Evolutionary conservation across 2,888 invertebrate species (phyloP).

Genomic region (Drosophila pseudotalamancana): DNA sequence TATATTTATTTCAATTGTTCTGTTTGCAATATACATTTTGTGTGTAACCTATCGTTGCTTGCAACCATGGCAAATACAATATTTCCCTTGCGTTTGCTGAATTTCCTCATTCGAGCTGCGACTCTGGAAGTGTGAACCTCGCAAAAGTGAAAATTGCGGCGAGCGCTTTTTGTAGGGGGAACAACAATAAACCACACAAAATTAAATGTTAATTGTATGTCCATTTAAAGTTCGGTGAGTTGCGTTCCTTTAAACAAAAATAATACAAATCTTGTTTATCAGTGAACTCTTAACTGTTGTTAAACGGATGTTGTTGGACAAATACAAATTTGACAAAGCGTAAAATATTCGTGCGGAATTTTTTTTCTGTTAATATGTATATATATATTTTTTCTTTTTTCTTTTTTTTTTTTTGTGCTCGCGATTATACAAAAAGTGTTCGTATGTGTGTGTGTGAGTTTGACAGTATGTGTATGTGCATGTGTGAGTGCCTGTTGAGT

Average conservation of each 20-base stretch:
- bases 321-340: neutral
- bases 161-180: neutral
- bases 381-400: neutral
- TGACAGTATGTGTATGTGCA: neutral
- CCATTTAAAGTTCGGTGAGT: neutral
- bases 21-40: neutral
- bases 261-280: too few relatives aligned
- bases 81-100: neutral
- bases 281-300: neutral
- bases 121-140: slow-evolving; percentile 32
- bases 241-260: neutral
- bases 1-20: too few relatives aligned
- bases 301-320: too few relatives aligned
- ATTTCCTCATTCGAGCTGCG: slow-evolving; percentile 33
- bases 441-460: neutral
- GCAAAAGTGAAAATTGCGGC: neutral
- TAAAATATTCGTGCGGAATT: neutral
- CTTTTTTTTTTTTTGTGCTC: neutral
- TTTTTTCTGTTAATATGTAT: too few relatives aligned
- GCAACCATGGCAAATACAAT: neutral
- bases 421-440: neutral
- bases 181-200: too few relatives aligned
- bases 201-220: neutral
- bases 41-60: neutral
- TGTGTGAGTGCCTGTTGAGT: neutral